Evolutionary conservation across 2,888 invertebrate species (phyloP).

Genomic region (Drosophila anceps): DNA sequence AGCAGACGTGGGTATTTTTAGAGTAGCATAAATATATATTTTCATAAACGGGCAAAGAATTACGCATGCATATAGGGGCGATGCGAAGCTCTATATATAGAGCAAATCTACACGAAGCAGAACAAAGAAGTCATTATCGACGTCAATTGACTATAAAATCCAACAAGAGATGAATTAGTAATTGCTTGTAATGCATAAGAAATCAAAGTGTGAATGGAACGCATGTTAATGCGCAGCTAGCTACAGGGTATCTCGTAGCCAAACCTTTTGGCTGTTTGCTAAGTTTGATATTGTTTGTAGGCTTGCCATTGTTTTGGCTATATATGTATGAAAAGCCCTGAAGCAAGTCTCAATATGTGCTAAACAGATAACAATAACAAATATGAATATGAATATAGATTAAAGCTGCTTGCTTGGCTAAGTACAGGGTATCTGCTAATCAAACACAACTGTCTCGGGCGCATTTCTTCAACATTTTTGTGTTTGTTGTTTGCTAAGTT

Average conservation of each 20-base stretch:
- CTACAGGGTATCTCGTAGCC: neutral
- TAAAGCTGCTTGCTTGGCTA: neutral
- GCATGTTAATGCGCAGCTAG: neutral
- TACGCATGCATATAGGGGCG: neutral
- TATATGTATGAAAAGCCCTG: neutral
- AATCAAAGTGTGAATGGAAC: neutral
- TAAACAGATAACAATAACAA: neutral
- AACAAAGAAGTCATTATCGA: neutral
- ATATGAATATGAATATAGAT: neutral
- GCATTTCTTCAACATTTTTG: slow-evolving; percentile 3
- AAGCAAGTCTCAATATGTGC: neutral
- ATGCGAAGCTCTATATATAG: neutral
- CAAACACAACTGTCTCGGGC: neutral
- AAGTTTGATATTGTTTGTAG: neutral
- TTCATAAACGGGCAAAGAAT: neutral
- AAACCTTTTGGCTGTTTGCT: neutral
- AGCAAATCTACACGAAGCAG: neutral
- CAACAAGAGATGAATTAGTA: neutral
- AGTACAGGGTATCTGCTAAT: slow-evolving; percentile 1
- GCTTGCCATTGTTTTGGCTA: neutral
- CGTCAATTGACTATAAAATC: neutral
- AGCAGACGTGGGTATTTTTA: neutral
- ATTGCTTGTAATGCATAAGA: neutral
- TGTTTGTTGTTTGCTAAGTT: slow-evolving; percentile 12
- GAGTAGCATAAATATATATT: neutral